Conservation (phyloP, 2,888 invertebrate genomes). For the Sepioteuthis lessoniana region DNA sequence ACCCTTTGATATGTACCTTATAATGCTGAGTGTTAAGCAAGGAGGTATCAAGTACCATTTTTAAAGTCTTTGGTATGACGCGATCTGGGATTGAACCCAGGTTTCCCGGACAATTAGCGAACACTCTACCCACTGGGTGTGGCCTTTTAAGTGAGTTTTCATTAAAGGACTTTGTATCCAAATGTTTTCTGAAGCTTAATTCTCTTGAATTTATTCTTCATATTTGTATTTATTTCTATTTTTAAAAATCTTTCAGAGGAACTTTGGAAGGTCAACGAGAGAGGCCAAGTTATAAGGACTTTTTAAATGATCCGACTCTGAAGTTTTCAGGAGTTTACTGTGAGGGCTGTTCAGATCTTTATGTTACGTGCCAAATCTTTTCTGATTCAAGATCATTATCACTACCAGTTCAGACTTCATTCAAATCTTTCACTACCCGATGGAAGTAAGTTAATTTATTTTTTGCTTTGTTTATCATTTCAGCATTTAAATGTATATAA, state of each 20-base stretch:
- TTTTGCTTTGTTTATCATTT: not conserved
- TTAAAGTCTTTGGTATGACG: too few species aligned
- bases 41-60: too few species aligned
- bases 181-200: too few species aligned
- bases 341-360: conserved; percentile 88
- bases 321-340: conserved; percentile 92
- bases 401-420: conserved; percentile 89
- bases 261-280: conserved; percentile 92
- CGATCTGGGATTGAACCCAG: too few species aligned
- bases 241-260: conserved; percentile 80
- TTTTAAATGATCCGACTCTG: conserved; percentile 89
- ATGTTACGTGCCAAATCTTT: conserved; percentile 88
- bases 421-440: conserved; percentile 91
- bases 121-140: too few species aligned
- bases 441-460: conserved; percentile 85
- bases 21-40: too few species aligned
- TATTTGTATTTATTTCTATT: not conserved
- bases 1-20: too few species aligned
- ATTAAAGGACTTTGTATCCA: too few species aligned
- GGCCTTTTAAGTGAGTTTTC: too few species aligned
- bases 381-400: conserved; percentile 88
- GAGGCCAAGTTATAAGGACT: conserved; percentile 89
- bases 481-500: not conserved
- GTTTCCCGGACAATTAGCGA: too few species aligned
- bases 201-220: too few species aligned